phyloP scores from a whole-genome alignment of 2,113 vertebrate species.

The Microcebus griseorufus region DNA sequence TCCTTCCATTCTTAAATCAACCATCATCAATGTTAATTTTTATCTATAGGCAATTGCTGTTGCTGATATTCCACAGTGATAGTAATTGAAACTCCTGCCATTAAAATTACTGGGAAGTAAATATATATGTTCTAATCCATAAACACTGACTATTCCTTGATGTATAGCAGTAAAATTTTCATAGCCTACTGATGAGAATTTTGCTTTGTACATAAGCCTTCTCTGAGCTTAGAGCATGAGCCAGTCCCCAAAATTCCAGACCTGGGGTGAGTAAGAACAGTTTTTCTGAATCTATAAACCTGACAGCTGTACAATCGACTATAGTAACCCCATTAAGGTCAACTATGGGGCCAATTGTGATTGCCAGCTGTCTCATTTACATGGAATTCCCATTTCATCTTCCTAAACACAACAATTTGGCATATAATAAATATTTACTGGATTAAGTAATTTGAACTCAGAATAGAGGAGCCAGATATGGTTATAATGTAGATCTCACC shows the following conservation, averaged over 20 bases:
- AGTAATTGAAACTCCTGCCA: background rate
- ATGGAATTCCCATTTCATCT: background rate
- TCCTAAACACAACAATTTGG: background rate
- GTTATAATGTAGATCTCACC: background rate
- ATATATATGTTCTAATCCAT: background rate
- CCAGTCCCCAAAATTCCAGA: background rate
- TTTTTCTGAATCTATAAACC: background rate
- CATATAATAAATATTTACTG: slow-evolving; percentile 24
- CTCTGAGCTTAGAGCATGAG: background rate
- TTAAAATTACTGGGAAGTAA: background rate
- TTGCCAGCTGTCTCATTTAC: background rate
- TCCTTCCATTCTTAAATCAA: background rate
- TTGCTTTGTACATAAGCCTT: background rate
- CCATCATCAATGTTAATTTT: background rate
- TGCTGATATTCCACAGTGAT: too few species aligned
- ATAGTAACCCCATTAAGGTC: background rate
- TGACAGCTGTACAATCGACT: background rate
- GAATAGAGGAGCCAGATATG: background rate
- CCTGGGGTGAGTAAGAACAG: background rate
- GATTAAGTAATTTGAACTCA: slow-evolving; percentile 27
- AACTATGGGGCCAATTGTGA: background rate
- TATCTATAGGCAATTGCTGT: background rate
- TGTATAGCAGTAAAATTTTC: background rate
- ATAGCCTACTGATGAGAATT: background rate
- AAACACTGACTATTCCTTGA: background rate